Evolutionary conservation across 1,140 invertebrate species (phyloP).

Genomic region (Aporrectodea caliginosa): DNA sequence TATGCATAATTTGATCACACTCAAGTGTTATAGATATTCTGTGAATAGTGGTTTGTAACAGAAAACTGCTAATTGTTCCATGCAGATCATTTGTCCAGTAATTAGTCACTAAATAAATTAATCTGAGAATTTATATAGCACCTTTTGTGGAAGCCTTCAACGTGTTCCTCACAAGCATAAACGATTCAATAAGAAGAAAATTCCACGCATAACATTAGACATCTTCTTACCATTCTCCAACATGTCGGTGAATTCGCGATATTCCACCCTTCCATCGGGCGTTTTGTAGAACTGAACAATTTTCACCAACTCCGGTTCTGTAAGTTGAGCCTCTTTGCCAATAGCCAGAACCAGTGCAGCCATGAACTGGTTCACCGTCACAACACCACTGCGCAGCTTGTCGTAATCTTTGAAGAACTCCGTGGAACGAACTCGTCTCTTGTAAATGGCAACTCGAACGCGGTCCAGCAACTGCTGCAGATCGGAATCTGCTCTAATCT

Average conservation of each 20-base stretch:
- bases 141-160: too few relatives aligned
- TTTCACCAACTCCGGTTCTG: constrained; percentile 49
- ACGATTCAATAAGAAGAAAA: too few relatives aligned
- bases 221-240: constrained; percentile 54
- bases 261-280: constrained; percentile 49
- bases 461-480: constrained; percentile 53
- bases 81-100: too few relatives aligned
- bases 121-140: too few relatives aligned
- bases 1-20: too few relatives aligned
- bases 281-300: constrained; percentile 51
- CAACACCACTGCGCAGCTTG: constrained; percentile 50
- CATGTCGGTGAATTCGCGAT: constrained; percentile 54
- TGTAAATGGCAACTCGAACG: constrained; percentile 51
- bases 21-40: too few relatives aligned
- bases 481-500: constrained; percentile 45
- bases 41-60: too few relatives aligned
- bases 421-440: constrained; percentile 52
- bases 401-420: constrained; percentile 57
- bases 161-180: too few relatives aligned
- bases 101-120: too few relatives aligned
- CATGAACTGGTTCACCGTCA: constrained; percentile 55
- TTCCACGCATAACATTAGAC: too few relatives aligned
- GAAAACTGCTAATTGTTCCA: too few relatives aligned
- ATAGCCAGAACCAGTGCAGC: constrained; percentile 49
- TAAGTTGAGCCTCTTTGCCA: constrained; percentile 53